Conservation (phyloP, 2,113 vertebrate species). For the Sinosuthora webbiana region DNA sequence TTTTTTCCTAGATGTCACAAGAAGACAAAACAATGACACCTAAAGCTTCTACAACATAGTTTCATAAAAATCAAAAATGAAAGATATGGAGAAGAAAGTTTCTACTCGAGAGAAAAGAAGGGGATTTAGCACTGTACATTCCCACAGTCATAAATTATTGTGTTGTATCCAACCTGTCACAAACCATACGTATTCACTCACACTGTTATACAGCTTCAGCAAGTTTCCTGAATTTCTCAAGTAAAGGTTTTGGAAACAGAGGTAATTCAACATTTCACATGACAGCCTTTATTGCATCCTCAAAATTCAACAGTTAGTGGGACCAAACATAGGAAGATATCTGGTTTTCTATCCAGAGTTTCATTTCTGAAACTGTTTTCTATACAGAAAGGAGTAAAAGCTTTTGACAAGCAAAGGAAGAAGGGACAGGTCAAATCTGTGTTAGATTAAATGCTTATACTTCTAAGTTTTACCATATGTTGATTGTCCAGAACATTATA, state of each 20-base stretch:
- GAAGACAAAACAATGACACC: neutral
- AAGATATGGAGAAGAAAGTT: neutral
- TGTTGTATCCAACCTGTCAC: neutral
- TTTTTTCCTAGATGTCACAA: neutral
- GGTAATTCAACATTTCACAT: neutral
- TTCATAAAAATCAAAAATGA: neutral
- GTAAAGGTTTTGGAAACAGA: neutral
- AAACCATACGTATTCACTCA: neutral
- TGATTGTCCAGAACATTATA: conserved; percentile 23
- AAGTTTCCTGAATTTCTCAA: neutral
- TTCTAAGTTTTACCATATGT: conserved; percentile 19
- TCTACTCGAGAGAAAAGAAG: neutral
- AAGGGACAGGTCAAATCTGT: neutral
- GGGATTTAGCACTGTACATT: neutral
- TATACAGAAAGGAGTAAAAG: neutral
- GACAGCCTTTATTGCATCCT: neutral
- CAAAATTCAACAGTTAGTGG: neutral
- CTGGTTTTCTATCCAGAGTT: neutral
- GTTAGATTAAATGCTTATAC: conserved; percentile 14
- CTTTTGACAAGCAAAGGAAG: conserved; percentile 9
- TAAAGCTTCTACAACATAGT: neutral
- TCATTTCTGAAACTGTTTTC: neutral
- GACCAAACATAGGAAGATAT: neutral
- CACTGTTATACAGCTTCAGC: neutral
- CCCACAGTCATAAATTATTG: neutral